Evolutionary conservation across 2,113 vertebrate species (phyloP), one percentile per base, ranked within the genome.

Genomic region (Epinephelus lanceolatus): DNA sequence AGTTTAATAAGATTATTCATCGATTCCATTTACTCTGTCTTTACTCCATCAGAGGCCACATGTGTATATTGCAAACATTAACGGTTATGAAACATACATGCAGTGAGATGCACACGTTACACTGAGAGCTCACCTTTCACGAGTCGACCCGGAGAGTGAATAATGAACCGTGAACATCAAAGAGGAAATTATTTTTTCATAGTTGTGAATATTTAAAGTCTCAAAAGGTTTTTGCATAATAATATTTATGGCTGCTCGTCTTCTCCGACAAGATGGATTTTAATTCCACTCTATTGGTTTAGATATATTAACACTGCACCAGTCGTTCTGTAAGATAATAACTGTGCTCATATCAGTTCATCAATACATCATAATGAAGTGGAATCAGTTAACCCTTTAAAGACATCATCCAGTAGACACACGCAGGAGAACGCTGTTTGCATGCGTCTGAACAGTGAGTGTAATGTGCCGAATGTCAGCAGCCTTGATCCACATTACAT

Each of bases 1-100:
- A 55, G 69, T 80, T 80, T 72, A 78, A 87, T 69, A 40, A 45
- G 52, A 53, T 76, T 70, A 56, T 76, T 84, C 52, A 65, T 68
- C 12, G 40, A 82, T 17, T 66, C 37, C 59, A 75, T 69, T 78
- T 65, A 78, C 52, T 62, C 52, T 47, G 51, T 75, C 56, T 77
- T 76, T 67, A 84, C 47, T 76, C 80, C n/a, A 56, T 68, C 19
- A 56, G n/a, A 18, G 63, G 53, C 49, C 14, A 42, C 27, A 69
- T 60, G 62, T 17, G 49, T 37, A 70, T 76, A 85, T 55, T 61
- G 23, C 61, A 53, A 53, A 86, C 30, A 68, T 61, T 65, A 40
- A 56, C 70, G 40, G 70, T 60, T 49, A 33, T 40, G 23, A 71
- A 79, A 78, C 53, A 72, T 9, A 67, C 55, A 77, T 57, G 55